Base-by-base conservation (phyloP, 2,888 invertebrate species). In the Calameuta pallipes region DNA sequence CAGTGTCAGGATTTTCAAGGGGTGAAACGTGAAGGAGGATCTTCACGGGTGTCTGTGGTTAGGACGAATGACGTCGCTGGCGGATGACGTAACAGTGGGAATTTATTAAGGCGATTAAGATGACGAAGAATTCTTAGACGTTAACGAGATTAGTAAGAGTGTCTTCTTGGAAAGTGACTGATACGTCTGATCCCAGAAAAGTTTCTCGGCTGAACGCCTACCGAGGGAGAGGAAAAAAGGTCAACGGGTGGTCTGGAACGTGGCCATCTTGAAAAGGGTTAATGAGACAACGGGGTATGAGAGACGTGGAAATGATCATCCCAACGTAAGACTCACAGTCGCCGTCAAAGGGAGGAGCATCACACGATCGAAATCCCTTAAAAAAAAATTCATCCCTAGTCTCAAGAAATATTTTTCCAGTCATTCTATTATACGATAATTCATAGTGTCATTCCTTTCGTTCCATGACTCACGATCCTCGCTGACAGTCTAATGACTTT, bases 51-150 rank as follows among this genome's bases (percentile, higher is more conserved):
- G 23, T 23, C 15, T 23, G 23, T 9, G 56, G 23, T 56, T 56
- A 23, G 23, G 23, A 23, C 56, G 23, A 23, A 2, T 23, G 56
- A 9, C 56, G 56, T 56, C 2, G 23, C 6, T 23, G 56, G 9
- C 23, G 23, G 56, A 56, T 56, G 56, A 56, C 56, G 56, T 56
- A 56, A 56, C 23, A 56, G 56, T 56, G 56, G 23, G 56, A 56
- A 80, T 80, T 81, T 79, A 86, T 85, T 81, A 82, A 86, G 85
- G 81, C 83, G 85, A 85, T 85, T 85, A 85, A 82, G 80, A 78
- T 74, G 73, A 74, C 70, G 76, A 11, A 74, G 81, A 76, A 73
- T 33, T 31, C 13, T 6, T 76, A 79, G 83, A 80, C 83, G 81
- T 79, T 86, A 85, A 85, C 85, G 83, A 85, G 80, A 76, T 79